Conservation (phyloP, 2,888 invertebrate species). For the Dynastes grantii region DNA sequence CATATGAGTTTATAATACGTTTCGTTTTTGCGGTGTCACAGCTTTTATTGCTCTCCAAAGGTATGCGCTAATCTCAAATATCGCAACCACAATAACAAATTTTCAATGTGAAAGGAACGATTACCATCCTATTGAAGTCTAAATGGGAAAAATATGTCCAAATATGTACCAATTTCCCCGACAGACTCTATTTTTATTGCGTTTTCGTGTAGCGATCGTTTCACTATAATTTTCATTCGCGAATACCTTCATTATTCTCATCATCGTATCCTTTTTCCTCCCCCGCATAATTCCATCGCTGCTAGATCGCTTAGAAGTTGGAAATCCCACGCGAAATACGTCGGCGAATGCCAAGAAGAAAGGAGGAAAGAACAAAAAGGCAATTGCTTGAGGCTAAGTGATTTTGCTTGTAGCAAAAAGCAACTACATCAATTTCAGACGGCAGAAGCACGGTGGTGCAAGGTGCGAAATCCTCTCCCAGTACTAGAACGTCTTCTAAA, state of each 20-base stretch:
- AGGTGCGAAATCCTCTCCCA: slow-evolving; percentile 21
- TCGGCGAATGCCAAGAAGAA: background rate
- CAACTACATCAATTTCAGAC: slow-evolving; percentile 16
- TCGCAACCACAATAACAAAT: too few relatives aligned
- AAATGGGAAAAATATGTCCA: too few relatives aligned
- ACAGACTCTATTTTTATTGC: background rate
- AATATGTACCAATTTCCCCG: too few relatives aligned
- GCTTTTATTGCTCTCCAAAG: too few relatives aligned
- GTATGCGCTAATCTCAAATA: too few relatives aligned
- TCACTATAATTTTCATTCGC: background rate
- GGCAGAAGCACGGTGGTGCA: background rate
- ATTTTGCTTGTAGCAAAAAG: slow-evolving; percentile 34
- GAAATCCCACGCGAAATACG: slow-evolving; percentile 7
- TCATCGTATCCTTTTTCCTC: background rate
- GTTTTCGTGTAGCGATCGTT: background rate
- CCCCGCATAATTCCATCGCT: background rate
- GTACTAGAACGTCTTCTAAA: background rate
- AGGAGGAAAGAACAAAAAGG: slow-evolving; percentile 26
- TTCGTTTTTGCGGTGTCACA: too few relatives aligned
- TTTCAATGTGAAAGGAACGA: too few relatives aligned
- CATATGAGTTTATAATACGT: too few relatives aligned
- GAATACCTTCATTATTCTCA: background rate
- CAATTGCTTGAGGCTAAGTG: slow-evolving; percentile 34
- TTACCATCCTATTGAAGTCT: too few relatives aligned
- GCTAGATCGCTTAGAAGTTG: background rate